Percentiles rank a stretch among this genome's conserved stretches.
These are phyloP conservation scores for Dendrocincla tyrannina DNA, from an alignment of 2,797 vertebrate genomes.

Conservation along the genomic window DNA sequence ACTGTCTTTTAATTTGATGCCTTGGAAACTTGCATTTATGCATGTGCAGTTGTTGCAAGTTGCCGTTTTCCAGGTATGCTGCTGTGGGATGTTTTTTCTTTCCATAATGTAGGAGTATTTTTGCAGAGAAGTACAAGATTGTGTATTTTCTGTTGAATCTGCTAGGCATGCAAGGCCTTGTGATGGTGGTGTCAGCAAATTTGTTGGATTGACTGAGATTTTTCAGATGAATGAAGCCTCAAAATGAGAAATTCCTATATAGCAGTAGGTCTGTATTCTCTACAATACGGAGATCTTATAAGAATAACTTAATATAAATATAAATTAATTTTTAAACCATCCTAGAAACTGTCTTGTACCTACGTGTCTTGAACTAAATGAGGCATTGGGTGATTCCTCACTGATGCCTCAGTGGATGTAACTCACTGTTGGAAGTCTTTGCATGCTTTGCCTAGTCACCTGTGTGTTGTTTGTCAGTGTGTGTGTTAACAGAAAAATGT, in stretches of 20 bases:
- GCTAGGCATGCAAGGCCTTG: not conserved
- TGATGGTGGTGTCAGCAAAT: not conserved
- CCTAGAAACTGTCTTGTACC: not conserved
- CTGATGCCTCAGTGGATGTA: not conserved
- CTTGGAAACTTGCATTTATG: not conserved
- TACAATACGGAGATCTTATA: not conserved
- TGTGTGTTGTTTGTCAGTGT: not conserved
- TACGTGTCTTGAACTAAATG: not conserved
- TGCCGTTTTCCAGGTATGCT: not conserved
- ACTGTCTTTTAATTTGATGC: not conserved
- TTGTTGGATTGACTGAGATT: not conserved
- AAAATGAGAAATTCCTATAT: not conserved
- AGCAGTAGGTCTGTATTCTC: not conserved
- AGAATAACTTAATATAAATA: not conserved
- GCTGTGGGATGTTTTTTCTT: not conserved
- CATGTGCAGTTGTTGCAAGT: not conserved
- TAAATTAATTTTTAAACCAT: not conserved
- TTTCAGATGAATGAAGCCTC: not conserved
- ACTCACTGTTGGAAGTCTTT: not conserved
- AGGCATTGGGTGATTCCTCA: not conserved
- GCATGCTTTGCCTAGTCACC: not conserved
- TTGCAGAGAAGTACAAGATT: not conserved
- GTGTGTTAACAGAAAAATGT: not conserved
- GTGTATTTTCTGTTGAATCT: not conserved
- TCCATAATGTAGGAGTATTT: not conserved